Conservation (phyloP, 2,113 vertebrate genomes). For the Puffinus mauretanicus region DNA sequence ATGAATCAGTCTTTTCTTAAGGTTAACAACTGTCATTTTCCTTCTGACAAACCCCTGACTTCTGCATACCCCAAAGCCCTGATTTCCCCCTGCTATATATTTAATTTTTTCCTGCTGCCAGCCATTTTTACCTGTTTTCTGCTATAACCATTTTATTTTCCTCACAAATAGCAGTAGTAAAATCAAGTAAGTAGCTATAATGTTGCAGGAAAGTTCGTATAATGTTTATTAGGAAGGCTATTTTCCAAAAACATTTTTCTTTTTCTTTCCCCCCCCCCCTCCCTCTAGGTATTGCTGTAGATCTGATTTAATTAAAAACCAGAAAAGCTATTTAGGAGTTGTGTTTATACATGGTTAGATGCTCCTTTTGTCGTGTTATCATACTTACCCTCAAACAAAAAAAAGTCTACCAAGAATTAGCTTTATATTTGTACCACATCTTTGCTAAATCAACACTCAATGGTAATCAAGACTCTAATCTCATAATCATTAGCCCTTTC, state of each 20-base stretch:
- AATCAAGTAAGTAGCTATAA: neutral
- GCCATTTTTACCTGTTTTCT: neutral
- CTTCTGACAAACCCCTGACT: neutral
- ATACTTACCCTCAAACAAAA: neutral
- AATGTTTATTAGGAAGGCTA: neutral
- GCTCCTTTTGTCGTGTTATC: neutral
- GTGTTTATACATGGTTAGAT: neutral
- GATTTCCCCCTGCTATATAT: neutral
- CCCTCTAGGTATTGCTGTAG: neutral
- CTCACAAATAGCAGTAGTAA: neutral
- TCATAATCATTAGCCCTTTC: neutral
- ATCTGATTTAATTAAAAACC: neutral
- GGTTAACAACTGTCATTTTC: neutral
- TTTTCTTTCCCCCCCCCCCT: accelerated
- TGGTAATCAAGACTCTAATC: neutral
- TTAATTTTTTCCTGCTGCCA: neutral
- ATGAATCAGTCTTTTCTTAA: neutral
- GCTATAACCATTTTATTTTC: neutral
- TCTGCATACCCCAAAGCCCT: neutral
- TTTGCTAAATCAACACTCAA: neutral
- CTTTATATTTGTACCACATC: neutral
- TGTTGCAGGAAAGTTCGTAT: neutral
- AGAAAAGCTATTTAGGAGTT: neutral
- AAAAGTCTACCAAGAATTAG: neutral
- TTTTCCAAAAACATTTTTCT: neutral